Conservation (phyloP, 2,797 vertebrate species). For the Siniperca scherzeri region DNA sequence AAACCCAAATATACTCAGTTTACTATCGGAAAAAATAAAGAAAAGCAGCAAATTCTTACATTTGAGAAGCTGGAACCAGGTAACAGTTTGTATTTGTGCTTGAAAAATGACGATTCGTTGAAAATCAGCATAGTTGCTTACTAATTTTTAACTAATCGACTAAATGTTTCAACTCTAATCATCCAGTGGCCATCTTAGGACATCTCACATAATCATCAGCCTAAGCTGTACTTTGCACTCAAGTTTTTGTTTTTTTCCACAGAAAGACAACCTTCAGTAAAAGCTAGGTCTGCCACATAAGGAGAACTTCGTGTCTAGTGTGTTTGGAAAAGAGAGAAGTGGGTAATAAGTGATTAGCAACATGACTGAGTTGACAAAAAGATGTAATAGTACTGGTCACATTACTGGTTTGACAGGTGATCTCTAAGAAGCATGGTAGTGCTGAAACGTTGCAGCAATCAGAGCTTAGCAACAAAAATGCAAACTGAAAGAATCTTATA, state of each 20-base stretch:
- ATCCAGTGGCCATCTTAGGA: not conserved
- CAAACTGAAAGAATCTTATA: not conserved
- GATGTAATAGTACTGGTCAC: no score
- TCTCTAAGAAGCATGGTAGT: not conserved
- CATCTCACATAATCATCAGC: not conserved
- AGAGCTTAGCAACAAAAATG: not conserved
- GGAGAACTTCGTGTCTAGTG: not conserved
- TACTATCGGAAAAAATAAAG: not conserved
- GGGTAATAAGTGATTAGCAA: conserved; percentile 10
- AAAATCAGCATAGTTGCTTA: not conserved
- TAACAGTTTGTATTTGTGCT: not conserved
- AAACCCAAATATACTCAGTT: not conserved
- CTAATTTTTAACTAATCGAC: not conserved
- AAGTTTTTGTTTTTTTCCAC: not conserved
- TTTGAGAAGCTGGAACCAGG: not conserved
- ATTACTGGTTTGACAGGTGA: not conserved
- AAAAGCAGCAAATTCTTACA: not conserved
- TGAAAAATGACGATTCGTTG: not conserved
- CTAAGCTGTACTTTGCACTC: not conserved
- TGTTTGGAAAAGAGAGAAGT: conserved; percentile 21
- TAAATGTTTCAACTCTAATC: not conserved
- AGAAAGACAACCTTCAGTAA: not conserved
- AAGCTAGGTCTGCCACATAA: not conserved
- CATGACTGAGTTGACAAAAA: not conserved
- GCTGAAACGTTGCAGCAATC: not conserved